Base-by-base conservation (phyloP, 2,888 invertebrate genomes). In the Agriopis leucophaearia region DNA sequence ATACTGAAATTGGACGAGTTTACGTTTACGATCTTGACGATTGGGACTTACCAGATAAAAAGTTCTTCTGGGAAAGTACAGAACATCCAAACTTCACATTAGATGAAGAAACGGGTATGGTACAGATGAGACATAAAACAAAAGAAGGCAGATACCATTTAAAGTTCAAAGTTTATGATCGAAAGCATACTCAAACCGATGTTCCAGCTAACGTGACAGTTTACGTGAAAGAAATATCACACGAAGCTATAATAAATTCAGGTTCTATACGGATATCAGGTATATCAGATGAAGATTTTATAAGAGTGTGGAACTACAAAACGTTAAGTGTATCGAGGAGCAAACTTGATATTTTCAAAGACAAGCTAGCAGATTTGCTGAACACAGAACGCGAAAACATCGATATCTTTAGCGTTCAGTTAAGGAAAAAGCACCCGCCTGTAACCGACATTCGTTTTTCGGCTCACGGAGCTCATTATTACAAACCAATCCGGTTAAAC, bases 21-120 rank as follows among this genome's bases (percentile, higher is more conserved):
- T 99, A 99, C 88, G 99, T 99, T 0, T 98, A 98, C 84, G 99
- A 99, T 91, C 94, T 98, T 74, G 99, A 99, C 88, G 99, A 99
- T 88, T 99, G 99, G 99, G 99, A 99, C 92, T 93, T 99, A 73
- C 98, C 97, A 0, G 99, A 99, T 88, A 99, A 99, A 90, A 98
- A 97, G 82, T 99, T 99, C 94, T 98, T 97, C 85, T 99, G 98
- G 98, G 98, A 98, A 84, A 96, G 96, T 54, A 94, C 96, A 62
- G 97, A 97, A 84, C 98, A 98, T 94, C 96, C 97, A 0, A 96
- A 96, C 77, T 99, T 99, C 87, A 97, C 97, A 71, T 92, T 99
- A 38, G 97, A 99, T 85, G 97, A 97, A 87, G 97, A 98, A 84
- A 97, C 97, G 0, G 99, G 99, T 16, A 98, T 98, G 97, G 97